These are phyloP conservation scores for Upupa epops DNA, from an alignment of 2,113 vertebrate species.

Conservation along the genomic window DNA sequence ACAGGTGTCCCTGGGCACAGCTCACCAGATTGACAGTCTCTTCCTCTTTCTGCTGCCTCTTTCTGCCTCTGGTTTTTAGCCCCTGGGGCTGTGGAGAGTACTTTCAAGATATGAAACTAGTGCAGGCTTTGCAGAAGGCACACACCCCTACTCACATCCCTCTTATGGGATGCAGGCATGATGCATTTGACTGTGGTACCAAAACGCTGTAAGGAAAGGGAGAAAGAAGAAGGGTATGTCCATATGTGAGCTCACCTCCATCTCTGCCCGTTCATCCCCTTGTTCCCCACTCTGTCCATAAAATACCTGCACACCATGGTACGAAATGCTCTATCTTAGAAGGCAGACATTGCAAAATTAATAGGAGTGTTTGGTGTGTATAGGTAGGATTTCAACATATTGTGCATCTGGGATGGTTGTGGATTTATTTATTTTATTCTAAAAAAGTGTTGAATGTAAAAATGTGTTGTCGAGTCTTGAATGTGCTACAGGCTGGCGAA, in stretches of 20 bases:
- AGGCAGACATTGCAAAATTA: background rate
- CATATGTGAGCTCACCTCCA: background rate
- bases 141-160: background rate
- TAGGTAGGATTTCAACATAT: background rate
- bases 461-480: background rate
- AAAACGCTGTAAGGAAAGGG: background rate
- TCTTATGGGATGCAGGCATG: background rate
- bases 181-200: accelerated
- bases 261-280: background rate
- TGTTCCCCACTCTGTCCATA: background rate
- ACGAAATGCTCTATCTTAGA: background rate
- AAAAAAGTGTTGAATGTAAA: background rate
- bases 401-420: background rate
- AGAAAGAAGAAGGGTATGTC: background rate
- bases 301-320: background rate
- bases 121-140: background rate
- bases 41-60: conserved; percentile 39
- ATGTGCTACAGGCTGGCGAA: background rate
- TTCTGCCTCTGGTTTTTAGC: background rate
- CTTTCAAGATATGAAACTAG: conserved; percentile 31
- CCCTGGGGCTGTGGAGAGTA: background rate
- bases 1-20: background rate
- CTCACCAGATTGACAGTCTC: background rate
- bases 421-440: background rate
- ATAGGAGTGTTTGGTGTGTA: background rate